These are phyloP conservation scores for Trididemnum nubilum DNA, from an alignment of 23 tunicate species.

Conservation along the genomic window DNA sequence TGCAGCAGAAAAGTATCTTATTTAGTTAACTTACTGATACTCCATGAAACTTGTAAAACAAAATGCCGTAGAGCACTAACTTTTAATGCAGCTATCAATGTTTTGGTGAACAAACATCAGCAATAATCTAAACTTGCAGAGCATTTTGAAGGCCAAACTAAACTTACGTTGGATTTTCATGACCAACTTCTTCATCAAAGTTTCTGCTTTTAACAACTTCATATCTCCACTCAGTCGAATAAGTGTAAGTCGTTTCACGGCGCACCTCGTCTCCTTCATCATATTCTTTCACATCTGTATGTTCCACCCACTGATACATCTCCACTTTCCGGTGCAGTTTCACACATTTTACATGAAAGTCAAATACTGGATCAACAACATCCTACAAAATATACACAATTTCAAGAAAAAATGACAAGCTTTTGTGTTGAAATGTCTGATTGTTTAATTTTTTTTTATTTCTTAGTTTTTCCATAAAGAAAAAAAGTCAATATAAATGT, in stretches of 20 bases:
- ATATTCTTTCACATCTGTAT: constrained; percentile 46
- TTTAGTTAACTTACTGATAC: too few relatives aligned
- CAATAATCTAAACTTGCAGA: too few relatives aligned
- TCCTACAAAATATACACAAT: constrained; percentile 13
- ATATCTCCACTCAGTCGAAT: constrained; percentile 65
- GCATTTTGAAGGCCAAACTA: too few relatives aligned
- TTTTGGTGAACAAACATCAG: not conserved
- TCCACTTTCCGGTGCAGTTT: constrained; percentile 59
- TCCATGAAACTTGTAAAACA: too few relatives aligned
- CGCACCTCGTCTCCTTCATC: constrained; percentile 60
- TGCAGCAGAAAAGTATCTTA: too few relatives aligned
- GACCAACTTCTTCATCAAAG: constrained; percentile 77
- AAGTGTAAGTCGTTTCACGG: constrained; percentile 61
- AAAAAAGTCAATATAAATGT: too few relatives aligned
- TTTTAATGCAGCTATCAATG: not conserved
- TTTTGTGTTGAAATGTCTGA: not conserved
- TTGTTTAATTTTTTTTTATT: too few relatives aligned
- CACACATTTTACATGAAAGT: constrained; percentile 44
- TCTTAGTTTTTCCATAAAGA: too few relatives aligned
- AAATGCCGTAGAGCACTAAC: too few relatives aligned
- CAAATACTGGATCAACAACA: constrained; percentile 37
- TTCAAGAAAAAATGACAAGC: too few relatives aligned
- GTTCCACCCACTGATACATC: constrained; percentile 88
- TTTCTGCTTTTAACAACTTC: constrained; percentile 42
- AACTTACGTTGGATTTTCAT: constrained; percentile 67